These are phyloP conservation scores for Reinhardtius hippoglossoides DNA, from an alignment of 2,113 vertebrate species.

Conservation along the genomic window DNA sequence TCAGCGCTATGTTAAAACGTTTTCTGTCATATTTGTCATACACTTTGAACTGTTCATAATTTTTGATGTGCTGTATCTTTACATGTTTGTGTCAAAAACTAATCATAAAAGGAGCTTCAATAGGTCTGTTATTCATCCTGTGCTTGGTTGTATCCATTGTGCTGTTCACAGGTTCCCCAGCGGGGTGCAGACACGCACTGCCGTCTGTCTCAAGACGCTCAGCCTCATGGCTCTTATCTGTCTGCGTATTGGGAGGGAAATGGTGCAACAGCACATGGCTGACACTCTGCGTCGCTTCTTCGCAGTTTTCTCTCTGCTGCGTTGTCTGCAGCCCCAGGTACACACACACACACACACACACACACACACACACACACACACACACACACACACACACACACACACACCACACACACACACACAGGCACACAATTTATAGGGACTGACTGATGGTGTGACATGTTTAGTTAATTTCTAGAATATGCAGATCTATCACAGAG, in stretches of 20 bases:
- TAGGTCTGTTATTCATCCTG: slow-evolving; percentile 27
- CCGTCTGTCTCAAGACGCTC: slow-evolving; percentile 93
- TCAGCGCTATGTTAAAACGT: no score
- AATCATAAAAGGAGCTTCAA: background rate
- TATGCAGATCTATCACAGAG: slow-evolving; percentile 15
- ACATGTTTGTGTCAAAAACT: background rate
- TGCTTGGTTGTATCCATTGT: slow-evolving; percentile 9
- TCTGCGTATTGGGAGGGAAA: slow-evolving; percentile 95
- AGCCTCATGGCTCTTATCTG: slow-evolving; percentile 95
- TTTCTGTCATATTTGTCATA: no score
- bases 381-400: no score
- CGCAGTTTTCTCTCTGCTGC: slow-evolving; percentile 88
- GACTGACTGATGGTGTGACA: background rate
- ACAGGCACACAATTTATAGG: background rate
- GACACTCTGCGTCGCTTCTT: slow-evolving; percentile 91
- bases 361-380: no score
- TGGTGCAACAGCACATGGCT: slow-evolving; percentile 96
- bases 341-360: background rate
- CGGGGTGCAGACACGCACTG: slow-evolving; percentile 92
- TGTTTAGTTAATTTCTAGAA: slow-evolving; percentile 21
- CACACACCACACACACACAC: background rate
- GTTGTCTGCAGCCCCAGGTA: slow-evolving; percentile 89
- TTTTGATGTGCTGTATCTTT: background rate
- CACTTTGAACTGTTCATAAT: background rate
- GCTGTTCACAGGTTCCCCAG: slow-evolving; percentile 89